phyloP scores from a whole-genome alignment of 2,888 invertebrate genomes.

The Netelia fuscicornis region DNA sequence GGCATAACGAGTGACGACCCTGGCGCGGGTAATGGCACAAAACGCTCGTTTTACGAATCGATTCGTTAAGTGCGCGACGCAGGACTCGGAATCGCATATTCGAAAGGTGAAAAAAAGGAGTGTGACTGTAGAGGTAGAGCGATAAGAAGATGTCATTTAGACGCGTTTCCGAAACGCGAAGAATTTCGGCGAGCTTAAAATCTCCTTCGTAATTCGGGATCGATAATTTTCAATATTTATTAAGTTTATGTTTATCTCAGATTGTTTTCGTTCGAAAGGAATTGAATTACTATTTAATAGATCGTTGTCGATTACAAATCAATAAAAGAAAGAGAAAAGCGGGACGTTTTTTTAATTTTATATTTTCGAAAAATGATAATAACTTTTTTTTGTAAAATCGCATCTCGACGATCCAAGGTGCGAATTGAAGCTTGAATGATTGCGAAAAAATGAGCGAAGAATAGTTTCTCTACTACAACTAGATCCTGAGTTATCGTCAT shows the following conservation, averaged over 20 bases:
- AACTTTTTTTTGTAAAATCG: not conserved
- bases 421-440: not conserved
- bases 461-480: not conserved
- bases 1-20: constrained; percentile 48
- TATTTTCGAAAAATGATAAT: not conserved
- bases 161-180: no score
- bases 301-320: no score
- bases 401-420: not conserved
- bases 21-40: constrained; percentile 13
- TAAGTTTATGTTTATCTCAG: no score
- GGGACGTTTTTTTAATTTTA: no score
- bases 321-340: no score
- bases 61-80: constrained; percentile 36
- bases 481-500: not conserved
- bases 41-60: constrained; percentile 37
- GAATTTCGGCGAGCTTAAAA: no score
- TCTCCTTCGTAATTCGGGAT: no score
- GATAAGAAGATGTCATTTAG: no score
- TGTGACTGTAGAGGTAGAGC: constrained; percentile 11
- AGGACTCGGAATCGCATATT: not conserved
- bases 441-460: not conserved
- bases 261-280: no score
- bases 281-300: no score
- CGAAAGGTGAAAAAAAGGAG: constrained; percentile 6
- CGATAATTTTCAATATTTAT: no score